A percentile compares a stretch with the other conserved stretches of the same genome.
Conservation (phyloP, 2,888 invertebrate genomes). For the Epinotia brunnichana region DNA sequence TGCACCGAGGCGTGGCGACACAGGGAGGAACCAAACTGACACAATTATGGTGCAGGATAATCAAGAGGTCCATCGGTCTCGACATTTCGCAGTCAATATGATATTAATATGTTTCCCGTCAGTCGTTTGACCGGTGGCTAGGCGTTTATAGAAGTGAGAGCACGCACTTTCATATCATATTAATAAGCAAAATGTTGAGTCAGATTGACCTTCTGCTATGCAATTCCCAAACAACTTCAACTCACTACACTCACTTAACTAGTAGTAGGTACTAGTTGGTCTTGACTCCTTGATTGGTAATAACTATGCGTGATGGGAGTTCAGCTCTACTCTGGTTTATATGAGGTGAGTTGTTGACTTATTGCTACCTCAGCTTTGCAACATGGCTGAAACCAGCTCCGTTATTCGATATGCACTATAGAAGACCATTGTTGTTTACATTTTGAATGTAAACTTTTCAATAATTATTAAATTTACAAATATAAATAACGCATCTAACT, state of each 20-base stretch:
- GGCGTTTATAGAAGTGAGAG: neutral
- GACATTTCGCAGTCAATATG: neutral
- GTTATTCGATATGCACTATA: neutral
- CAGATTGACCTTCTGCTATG: neutral
- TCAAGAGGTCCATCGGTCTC: neutral
- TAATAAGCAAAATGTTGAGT: neutral
- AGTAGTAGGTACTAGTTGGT: too few species aligned
- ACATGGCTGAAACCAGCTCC: neutral
- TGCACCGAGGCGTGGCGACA: slow-evolving; percentile 54
- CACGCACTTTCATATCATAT: neutral
- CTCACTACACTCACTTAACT: neutral
- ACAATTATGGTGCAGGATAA: slow-evolving; percentile 3
- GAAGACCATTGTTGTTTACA: neutral
- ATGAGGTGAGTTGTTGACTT: neutral
- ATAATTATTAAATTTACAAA: too few species aligned
- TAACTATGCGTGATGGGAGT: neutral
- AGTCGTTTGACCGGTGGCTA: neutral
- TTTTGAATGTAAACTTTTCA: too few species aligned
- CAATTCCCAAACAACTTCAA: neutral
- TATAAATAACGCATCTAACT: too few species aligned
- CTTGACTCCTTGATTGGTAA: neutral
- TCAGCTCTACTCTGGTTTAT: neutral
- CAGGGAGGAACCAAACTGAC: slow-evolving; percentile 8
- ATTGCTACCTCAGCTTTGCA: too few species aligned
- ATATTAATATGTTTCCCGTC: neutral